Evolutionary conservation across 2,797 vertebrate genomes (phyloP).

Genomic region (Helarctos malayanus): DNA sequence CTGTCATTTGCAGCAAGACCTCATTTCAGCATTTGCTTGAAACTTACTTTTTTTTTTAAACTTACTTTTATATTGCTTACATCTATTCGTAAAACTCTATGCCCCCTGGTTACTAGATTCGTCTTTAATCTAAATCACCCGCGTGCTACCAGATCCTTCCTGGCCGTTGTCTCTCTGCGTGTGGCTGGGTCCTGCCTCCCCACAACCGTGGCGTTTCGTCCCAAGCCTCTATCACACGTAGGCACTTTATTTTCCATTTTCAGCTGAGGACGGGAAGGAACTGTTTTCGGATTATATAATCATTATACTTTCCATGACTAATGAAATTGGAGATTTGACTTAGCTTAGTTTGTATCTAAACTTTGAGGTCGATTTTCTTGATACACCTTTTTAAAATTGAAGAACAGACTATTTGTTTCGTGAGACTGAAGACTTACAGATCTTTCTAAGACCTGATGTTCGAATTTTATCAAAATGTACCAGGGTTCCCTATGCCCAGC

Average conservation of each 20-base stretch:
- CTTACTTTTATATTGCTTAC: neutral
- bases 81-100: neutral
- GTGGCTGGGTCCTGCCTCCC: neutral
- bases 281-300: neutral
- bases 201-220: neutral
- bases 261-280: neutral
- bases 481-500: neutral
- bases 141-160: neutral
- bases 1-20: neutral
- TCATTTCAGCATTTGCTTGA: neutral
- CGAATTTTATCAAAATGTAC: neutral
- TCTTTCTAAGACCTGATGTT: neutral
- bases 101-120: neutral
- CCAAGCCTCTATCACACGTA: neutral
- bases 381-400: neutral
- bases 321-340: neutral
- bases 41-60: neutral
- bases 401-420: neutral
- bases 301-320: neutral
- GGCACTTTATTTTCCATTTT: neutral
- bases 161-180: neutral
- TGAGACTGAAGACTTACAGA: neutral
- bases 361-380: neutral
- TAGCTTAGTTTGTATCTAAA: neutral
- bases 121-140: neutral